These are phyloP conservation scores for Calameuta pallipes DNA, from an alignment of 2,888 invertebrate species.

Conservation along the genomic window DNA sequence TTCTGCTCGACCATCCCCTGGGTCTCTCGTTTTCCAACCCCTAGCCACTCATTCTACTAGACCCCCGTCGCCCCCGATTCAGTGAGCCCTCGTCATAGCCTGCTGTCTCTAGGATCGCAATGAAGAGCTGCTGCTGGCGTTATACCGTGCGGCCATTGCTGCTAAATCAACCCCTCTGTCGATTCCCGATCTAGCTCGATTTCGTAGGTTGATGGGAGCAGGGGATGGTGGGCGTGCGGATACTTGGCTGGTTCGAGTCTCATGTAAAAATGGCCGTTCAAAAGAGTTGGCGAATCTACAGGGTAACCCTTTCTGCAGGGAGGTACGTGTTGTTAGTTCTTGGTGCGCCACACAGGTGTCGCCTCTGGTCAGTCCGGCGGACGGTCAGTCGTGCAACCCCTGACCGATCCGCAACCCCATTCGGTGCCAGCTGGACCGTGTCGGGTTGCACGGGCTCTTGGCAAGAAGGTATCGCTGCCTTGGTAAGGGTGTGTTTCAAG, in stretches of 20 bases:
- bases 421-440: conserved; percentile 13
- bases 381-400: conserved; percentile 41
- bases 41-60: background rate
- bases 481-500: conserved; percentile 45
- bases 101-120: conserved; percentile 9
- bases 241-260: conserved; percentile 8
- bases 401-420: conserved; percentile 8
- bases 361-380: conserved; percentile 55
- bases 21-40: background rate
- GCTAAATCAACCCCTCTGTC: background rate
- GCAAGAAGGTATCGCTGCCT: conserved; percentile 40
- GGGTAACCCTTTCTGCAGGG: conserved; percentile 56
- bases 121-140: conserved; percentile 5
- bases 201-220: background rate
- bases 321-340: conserved; percentile 42
- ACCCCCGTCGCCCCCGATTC: conserved; percentile 19
- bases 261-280: conserved; percentile 1
- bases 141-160: background rate
- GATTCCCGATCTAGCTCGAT: background rate
- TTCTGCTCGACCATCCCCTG: conserved; percentile 21
- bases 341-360: conserved; percentile 51
- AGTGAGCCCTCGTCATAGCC: conserved; percentile 19
- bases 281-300: background rate
- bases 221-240: background rate
- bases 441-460: background rate